These are phyloP conservation scores for Zaprionus gabonicus DNA, from an alignment of 1,140 invertebrate genomes.

Conservation along the genomic window DNA sequence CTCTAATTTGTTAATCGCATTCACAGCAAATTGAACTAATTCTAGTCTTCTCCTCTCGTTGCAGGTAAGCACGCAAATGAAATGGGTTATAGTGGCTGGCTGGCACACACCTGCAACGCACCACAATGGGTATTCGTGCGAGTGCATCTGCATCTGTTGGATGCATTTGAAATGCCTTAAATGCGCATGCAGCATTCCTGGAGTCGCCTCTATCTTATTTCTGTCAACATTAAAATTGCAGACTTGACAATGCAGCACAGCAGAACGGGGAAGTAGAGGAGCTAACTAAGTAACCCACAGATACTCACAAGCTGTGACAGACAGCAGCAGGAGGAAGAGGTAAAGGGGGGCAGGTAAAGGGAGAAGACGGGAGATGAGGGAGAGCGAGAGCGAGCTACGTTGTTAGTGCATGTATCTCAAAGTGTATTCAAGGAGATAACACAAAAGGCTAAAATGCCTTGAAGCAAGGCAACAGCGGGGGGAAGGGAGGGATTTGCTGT, in stretches of 20 bases:
- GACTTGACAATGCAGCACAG: conserved; percentile 73
- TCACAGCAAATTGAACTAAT: conserved; percentile 69
- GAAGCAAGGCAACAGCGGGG: conserved; percentile 33
- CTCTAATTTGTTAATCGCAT: conserved; percentile 39
- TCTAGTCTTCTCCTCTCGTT: conserved; percentile 55
- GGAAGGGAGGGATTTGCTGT: background rate
- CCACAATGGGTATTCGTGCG: conserved; percentile 30
- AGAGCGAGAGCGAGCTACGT: conserved; percentile 1
- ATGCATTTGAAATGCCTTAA: conserved; percentile 79
- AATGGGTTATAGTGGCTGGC: conserved; percentile 22
- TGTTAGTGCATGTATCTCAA: conserved; percentile 64
- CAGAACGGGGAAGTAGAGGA: background rate
- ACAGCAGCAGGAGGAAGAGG: background rate
- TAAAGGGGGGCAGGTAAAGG: background rate
- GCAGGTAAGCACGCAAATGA: conserved; percentile 73
- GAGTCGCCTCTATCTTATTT: conserved; percentile 79
- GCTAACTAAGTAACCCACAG: conserved; percentile 74
- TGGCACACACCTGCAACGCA: conserved; percentile 21
- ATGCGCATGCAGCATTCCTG: conserved; percentile 80
- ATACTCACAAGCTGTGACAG: conserved; percentile 62
- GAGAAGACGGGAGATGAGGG: background rate
- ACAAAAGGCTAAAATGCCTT: conserved; percentile 74
- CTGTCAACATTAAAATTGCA: conserved; percentile 83
- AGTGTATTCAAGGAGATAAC: conserved; percentile 73
- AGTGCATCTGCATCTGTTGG: conserved; percentile 32